Conservation (phyloP, 23 tunicate species). For the Phallusia fumigata region DNA sequence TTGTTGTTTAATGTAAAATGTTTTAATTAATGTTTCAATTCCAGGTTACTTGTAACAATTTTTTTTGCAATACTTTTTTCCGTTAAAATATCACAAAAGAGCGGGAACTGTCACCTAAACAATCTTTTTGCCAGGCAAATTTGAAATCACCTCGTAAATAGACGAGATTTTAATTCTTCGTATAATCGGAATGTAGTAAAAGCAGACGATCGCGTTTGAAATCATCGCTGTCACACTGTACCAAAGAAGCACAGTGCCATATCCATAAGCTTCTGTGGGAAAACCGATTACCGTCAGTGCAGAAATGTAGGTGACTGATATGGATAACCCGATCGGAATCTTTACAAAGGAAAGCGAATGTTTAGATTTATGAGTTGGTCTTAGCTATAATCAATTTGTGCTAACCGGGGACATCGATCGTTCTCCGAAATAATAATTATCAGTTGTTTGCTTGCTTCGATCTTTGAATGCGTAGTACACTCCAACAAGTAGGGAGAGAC, state of each 20-base stretch:
- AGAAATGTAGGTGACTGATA: slow-evolving; percentile 31
- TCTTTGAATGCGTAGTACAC: slow-evolving; percentile 20
- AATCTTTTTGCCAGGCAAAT: background rate
- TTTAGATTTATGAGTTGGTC: background rate
- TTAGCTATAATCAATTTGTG: too few relatives aligned
- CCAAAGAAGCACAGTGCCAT: slow-evolving; percentile 26
- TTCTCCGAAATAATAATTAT: slow-evolving; percentile 16
- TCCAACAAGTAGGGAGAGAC: slow-evolving; percentile 7
- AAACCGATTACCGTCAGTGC: slow-evolving; percentile 50
- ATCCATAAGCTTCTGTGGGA: slow-evolving; percentile 30
- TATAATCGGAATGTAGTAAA: slow-evolving; percentile 34
- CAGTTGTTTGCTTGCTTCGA: slow-evolving; percentile 18
- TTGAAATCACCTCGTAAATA: slow-evolving; percentile 22
- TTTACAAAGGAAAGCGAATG: background rate
- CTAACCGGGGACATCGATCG: slow-evolving; percentile 15
- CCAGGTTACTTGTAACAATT: too few relatives aligned
- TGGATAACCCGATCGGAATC: slow-evolving; percentile 31
- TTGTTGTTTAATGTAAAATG: too few relatives aligned
- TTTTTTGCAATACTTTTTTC: too few relatives aligned
- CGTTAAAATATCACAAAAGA: too few relatives aligned
- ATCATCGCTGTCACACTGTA: background rate
- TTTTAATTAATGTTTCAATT: too few relatives aligned
- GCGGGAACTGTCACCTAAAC: too few relatives aligned
- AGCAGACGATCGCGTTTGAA: background rate
- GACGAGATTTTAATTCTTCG: slow-evolving; percentile 2